Conservation (phyloP, 2,797 vertebrate species). For the Hydrophis major region DNA sequence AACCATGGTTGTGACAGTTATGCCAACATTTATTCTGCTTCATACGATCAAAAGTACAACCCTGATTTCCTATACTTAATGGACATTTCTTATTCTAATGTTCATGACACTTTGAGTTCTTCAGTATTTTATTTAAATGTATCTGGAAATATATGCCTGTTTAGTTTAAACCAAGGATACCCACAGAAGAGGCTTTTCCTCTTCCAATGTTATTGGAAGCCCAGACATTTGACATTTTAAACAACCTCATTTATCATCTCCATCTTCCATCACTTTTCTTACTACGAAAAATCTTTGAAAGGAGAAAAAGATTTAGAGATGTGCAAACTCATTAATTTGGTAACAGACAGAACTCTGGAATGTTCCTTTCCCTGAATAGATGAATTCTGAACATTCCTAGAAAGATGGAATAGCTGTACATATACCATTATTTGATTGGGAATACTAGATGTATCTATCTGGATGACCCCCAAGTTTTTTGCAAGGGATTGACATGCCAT, state of each 20-base stretch:
- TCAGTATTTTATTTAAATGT: not conserved
- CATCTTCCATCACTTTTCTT: not conserved
- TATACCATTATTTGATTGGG: not conserved
- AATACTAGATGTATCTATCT: not conserved
- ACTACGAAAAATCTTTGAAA: not conserved
- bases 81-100: not conserved
- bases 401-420: not conserved
- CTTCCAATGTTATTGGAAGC: not conserved
- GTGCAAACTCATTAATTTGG: not conserved
- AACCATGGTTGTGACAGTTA: not conserved
- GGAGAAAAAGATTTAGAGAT: not conserved
- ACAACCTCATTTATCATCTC: not conserved
- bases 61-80: not conserved
- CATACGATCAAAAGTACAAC: not conserved
- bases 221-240: not conserved
- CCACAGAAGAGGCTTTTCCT: not conserved
- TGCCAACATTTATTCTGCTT: not conserved
- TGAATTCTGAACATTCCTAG: not conserved
- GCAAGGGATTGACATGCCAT: not conserved
- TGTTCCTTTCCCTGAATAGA: not conserved
- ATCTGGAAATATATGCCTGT: not conserved
- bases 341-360: not conserved
- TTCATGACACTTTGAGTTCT: not conserved
- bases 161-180: not conserved
- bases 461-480: not conserved